Evolutionary conservation across 2,113 vertebrate genomes (phyloP).

Genomic region (Micronisus gabar): DNA sequence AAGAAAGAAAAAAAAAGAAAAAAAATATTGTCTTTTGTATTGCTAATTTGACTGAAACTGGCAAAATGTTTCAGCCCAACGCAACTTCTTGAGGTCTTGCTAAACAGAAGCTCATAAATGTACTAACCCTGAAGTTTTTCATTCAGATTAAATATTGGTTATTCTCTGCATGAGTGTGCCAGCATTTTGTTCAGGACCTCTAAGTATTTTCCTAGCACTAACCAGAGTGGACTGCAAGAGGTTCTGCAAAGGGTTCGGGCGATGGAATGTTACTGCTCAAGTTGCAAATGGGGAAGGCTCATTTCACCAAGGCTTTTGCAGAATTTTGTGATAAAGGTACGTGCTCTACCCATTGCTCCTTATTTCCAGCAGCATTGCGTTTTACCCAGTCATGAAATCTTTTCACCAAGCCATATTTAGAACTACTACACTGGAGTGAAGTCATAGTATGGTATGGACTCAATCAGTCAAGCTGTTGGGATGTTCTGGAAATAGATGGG

Average conservation of each 20-base stretch:
- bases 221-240: neutral
- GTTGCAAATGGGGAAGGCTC: neutral
- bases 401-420: neutral
- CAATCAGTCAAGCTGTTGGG: neutral
- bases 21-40: neutral
- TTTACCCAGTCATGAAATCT: neutral
- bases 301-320: neutral
- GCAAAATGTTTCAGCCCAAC: neutral
- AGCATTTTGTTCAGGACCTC: neutral
- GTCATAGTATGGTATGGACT: neutral
- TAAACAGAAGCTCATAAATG: neutral
- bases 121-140: neutral
- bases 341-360: neutral
- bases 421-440: neutral
- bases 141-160: neutral
- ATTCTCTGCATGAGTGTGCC: fast-evolving
- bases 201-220: neutral
- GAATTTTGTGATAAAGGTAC: neutral
- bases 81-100: neutral
- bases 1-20: neutral
- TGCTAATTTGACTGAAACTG: neutral
- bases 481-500: neutral
- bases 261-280: neutral
- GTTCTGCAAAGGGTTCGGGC: neutral
- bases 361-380: neutral